Evolutionary conservation across 2,888 invertebrate species (phyloP), one percentile per base, ranked within the genome.

Genomic region (Cabera pusaria): DNA sequence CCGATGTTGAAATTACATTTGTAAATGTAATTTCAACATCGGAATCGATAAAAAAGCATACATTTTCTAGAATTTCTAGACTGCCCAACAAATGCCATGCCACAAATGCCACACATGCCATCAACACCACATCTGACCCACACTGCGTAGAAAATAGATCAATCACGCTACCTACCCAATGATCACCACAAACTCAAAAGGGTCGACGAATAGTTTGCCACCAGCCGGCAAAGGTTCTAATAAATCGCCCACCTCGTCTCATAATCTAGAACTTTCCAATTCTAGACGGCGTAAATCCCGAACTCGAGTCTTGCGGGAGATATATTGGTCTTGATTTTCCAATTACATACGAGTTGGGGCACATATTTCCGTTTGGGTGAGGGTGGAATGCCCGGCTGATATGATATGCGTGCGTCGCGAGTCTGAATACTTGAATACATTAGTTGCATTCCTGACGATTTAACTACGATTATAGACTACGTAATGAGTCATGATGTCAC

Each of bases 291-390:
- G 59, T 63, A 68, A 71, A 66, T 64, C 59, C 52, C 46, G 35
- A 63, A 57, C 55, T 61, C 18, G 49, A 49, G 53, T 44, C 53
- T 59, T 48, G 49, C 54, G 43, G 56, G 63, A 67, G 68, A 82
- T 79, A 74, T 77, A 81, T 75, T 62, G 68, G 72, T 63, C 64
- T 68, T 74, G 76, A 80, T 79, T 79, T 77, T 75, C 81, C 82
- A 83, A 86, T 86, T 84, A 84, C 77, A 64, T 62, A 52, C 52
- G 66, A 77, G 61, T 72, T 69, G 59, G 64, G 54, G 61, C 59
- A 80, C 77, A 80, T 79, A 80, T 83, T 81, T 72, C 76, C 69
- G 63, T 57, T 48, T 52, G 49, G 55, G 51, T 55, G 64, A 61
- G 66, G 2, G 73, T 63, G 53, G 43, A 28, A 32, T 40, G 27